A percentile compares a stretch with the other conserved stretches of the same genome.
Evolutionary conservation across 1,140 invertebrate genomes (phyloP).

Genomic region (Trichoplusia ni): DNA sequence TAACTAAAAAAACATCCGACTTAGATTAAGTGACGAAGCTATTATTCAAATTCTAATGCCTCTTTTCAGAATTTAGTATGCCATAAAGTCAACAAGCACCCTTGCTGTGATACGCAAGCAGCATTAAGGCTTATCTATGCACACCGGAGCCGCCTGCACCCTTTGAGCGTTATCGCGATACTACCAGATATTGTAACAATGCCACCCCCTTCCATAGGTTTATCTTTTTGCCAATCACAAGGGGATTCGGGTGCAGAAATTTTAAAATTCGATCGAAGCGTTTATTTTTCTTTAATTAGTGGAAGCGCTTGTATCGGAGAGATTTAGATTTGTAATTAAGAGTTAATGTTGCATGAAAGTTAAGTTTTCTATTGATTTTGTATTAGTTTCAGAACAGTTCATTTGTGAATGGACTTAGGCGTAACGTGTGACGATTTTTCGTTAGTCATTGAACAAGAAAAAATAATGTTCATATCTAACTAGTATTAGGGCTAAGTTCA

Average conservation of each 20-base stretch:
- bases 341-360: no score
- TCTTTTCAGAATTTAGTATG: conserved; percentile 54
- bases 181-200: conserved; percentile 76
- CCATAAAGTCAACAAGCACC: conserved; percentile 64
- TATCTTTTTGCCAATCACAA: conserved; percentile 70
- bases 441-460: no score
- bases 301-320: not conserved
- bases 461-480: no score
- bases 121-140: conserved; percentile 72
- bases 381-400: no score
- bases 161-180: conserved; percentile 68
- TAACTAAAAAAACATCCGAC: conserved; percentile 20
- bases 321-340: not conserved
- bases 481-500: no score
- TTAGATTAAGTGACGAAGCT: conserved; percentile 30
- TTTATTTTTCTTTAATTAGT: conserved; percentile 15
- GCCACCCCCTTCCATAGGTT: conserved; percentile 52
- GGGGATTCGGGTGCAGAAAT: conserved; percentile 57
- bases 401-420: no score
- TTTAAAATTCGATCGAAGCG: conserved; percentile 37
- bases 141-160: conserved; percentile 66
- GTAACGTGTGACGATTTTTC: no score
- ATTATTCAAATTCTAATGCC: conserved; percentile 52
- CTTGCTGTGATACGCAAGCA: conserved; percentile 44
- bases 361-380: no score